These are phyloP conservation scores for Cancer borealis DNA, from an alignment of 2,888 invertebrate species.

Conservation along the genomic window DNA sequence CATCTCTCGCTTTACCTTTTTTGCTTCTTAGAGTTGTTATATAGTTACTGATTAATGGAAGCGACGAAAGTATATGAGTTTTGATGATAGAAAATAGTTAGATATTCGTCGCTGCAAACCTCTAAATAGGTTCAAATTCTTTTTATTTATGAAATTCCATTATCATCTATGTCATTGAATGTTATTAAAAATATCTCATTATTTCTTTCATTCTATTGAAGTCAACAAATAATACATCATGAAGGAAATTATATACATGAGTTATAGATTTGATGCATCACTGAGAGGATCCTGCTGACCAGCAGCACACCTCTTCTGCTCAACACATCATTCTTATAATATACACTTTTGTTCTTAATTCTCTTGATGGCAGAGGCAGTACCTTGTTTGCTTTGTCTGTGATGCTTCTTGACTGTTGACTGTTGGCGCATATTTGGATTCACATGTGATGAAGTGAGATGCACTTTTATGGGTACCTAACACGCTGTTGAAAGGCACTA, in stretches of 20 bases:
- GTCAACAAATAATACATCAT: not conserved
- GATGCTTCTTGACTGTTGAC: not conserved
- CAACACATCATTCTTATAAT: not conserved
- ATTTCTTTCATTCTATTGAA: not conserved
- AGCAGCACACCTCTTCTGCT: not conserved
- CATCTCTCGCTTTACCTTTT: too few species aligned
- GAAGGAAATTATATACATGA: not conserved
- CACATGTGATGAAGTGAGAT: too few species aligned
- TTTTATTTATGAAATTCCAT: not conserved
- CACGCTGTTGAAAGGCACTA: not conserved
- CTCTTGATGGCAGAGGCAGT: not conserved
- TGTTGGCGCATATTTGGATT: not conserved
- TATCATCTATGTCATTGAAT: not conserved
- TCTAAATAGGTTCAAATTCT: too few species aligned
- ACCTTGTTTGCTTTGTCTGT: not conserved
- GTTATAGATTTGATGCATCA: not conserved
- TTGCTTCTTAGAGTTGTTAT: too few species aligned
- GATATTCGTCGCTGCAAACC: too few species aligned
- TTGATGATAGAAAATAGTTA: too few species aligned
- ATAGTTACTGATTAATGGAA: too few species aligned
- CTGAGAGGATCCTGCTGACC: not conserved
- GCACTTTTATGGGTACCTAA: too few species aligned
- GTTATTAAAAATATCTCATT: not conserved
- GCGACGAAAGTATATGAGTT: too few species aligned
- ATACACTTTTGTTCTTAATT: not conserved